Base-by-base conservation (phyloP, 2,113 vertebrate genomes). In the Oryzias javanicus region DNA sequence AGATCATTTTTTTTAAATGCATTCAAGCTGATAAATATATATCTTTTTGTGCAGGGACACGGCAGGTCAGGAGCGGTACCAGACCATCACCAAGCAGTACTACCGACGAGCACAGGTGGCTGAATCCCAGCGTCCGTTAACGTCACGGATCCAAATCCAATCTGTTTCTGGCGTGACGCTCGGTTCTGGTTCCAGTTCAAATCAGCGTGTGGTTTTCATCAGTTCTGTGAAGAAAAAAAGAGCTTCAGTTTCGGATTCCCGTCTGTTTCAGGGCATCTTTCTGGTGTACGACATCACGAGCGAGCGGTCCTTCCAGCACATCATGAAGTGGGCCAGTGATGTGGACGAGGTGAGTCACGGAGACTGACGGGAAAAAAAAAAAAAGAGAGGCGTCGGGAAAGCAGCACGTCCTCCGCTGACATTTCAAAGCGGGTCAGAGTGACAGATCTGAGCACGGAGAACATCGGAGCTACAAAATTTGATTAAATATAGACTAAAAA, bases 61-160 rank as follows among this genome's bases (percentile, higher is more conserved):
- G 0, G 97, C 97, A 0, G 97, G 97, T n/a, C 96, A 99, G 84
- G 97, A 98, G 79, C 85, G 97, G 70, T 99, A 99, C 85, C 96
- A 98, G 89, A 98, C 96, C 76, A 98, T 98, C 89, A 99, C 96
- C 15, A 99, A 99, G 79, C 97, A 99, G 93, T 99, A 99, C 89
- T 99, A 98, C 83, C 93, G 97, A 76, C 89, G 97, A 79, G 97
- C 96, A 57, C 97, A 98, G 95, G 97, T 98, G 83, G 77, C 6
- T 1, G 13, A 22, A 6, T 6, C 20, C 6, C 15, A 24, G n/a
- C 49, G 29, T 64, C 35, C 47, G 42, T 13, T 8, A 14, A 16
- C 25, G 25, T 15, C 42, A 48, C 19, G 19, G n/a, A 56, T 49
- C 24, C 12, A 42, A 61, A 71, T 58, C 24, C 7, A 48, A 51